Evolutionary conservation across 2,888 invertebrate genomes (phyloP).

Genomic region (Drosophila tanythrix): DNA sequence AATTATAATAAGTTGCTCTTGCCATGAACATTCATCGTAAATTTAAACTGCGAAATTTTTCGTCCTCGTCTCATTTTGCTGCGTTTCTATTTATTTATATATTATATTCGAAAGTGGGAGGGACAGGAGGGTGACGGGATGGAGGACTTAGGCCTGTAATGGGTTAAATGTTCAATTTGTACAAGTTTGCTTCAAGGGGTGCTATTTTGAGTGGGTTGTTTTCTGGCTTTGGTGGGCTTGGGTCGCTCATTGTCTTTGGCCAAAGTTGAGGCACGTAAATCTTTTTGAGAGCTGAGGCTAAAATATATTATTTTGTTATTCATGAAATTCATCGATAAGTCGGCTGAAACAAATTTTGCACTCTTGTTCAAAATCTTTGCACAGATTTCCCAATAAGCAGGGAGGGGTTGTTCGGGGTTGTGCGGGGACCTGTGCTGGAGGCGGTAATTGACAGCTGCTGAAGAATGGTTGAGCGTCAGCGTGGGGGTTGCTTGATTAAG

Average conservation of each 20-base stretch:
- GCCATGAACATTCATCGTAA: constrained; percentile 76
- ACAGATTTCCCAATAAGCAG: constrained; percentile 50
- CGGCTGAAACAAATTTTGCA: constrained; percentile 67
- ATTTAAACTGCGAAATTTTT: constrained; percentile 67
- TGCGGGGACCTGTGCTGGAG: constrained; percentile 2
- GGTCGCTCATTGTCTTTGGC: constrained; percentile 56
- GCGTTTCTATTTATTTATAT: constrained; percentile 64
- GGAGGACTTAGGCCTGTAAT: constrained; percentile 41
- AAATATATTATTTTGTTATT: constrained; percentile 65
- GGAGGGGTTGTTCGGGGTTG: neutral
- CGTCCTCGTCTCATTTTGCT: constrained; percentile 42
- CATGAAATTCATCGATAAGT: constrained; percentile 79
- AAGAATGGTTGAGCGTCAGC: constrained; percentile 23
- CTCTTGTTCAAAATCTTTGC: constrained; percentile 50
- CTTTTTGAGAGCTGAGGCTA: constrained; percentile 36
- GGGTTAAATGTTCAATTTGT: constrained; percentile 80
- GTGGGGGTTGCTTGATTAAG: constrained; percentile 51
- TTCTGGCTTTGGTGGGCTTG: neutral
- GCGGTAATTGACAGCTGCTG: constrained; percentile 60
- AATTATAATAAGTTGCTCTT: constrained; percentile 72
- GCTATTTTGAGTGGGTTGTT: neutral
- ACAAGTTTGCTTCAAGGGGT: constrained; percentile 33
- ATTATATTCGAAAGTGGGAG: constrained; percentile 18
- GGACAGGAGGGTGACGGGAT: neutral
- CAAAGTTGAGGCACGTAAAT: constrained; percentile 45